A percentile compares a stretch with the other conserved stretches of the same genome.
phyloP scores from a whole-genome alignment of 2,113 vertebrate genomes.

The Leucopsar rothschildi region DNA sequence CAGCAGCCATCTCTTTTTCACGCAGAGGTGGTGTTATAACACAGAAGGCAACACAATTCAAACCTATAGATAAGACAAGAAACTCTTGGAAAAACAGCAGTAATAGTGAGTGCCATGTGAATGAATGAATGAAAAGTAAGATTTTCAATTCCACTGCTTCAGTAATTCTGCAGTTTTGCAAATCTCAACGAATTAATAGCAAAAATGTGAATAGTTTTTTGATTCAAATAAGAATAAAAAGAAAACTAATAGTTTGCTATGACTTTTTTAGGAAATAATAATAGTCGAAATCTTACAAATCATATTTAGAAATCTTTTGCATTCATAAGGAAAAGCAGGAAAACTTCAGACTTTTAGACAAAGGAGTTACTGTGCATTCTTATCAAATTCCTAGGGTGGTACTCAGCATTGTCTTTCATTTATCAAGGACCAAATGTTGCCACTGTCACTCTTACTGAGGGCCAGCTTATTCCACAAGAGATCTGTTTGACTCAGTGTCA shows the following conservation, averaged over 20 bases:
- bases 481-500: slow-evolving; percentile 27
- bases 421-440: slow-evolving; percentile 33
- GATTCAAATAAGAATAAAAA: not conserved
- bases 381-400: slow-evolving; percentile 7
- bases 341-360: not conserved
- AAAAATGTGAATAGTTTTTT: not conserved
- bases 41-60: not conserved
- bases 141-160: not conserved
- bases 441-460: not conserved
- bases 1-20: not conserved
- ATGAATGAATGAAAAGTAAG: not conserved
- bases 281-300: not conserved
- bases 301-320: not conserved
- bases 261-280: not conserved
- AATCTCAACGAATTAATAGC: not conserved
- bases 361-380: not conserved
- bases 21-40: not conserved
- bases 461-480: slow-evolving; percentile 7
- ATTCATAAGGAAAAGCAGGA: not conserved
- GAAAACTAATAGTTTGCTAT: not conserved
- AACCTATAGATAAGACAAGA: not conserved
- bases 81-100: not conserved
- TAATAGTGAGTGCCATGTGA: not conserved
- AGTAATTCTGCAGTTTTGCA: not conserved
- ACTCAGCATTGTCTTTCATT: slow-evolving; percentile 2